Percentiles rank a stretch among this genome's conserved stretches.
Conservation (phyloP, 2,113 vertebrate species). For the Grus americana region DNA sequence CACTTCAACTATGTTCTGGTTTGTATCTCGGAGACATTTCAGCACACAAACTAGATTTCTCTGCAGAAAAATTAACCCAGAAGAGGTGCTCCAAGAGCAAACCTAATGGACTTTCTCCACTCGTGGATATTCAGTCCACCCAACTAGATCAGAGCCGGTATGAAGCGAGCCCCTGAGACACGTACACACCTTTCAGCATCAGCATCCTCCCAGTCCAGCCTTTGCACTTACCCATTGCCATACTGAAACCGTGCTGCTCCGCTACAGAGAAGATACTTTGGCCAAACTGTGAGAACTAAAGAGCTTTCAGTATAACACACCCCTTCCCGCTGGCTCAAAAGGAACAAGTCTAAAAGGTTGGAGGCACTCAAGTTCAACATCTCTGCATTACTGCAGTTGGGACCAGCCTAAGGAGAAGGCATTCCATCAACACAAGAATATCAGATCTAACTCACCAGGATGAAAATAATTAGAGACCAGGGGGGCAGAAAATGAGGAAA, state of each 20-base stretch:
- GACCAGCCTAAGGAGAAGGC: neutral
- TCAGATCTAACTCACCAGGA: neutral
- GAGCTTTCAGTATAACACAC: neutral
- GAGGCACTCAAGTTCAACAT: neutral
- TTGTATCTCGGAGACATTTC: neutral
- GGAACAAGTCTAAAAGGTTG: neutral
- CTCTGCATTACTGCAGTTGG: neutral
- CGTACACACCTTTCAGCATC: neutral
- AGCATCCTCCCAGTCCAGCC: neutral
- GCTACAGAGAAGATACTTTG: rapidly evolving
- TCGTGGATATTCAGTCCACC: neutral
- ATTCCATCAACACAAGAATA: neutral
- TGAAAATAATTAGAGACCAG: neutral
- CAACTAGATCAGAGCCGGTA: neutral
- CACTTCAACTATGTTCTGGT: rapidly evolving
- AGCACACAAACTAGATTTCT: neutral
- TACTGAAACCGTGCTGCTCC: neutral
- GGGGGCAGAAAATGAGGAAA: neutral
- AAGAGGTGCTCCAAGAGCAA: neutral
- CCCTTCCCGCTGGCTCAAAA: neutral
- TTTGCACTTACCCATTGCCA: neutral
- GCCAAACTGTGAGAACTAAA: neutral
- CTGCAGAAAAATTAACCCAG: neutral
- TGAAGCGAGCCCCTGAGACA: rapidly evolving
- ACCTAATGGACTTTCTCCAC: neutral